Evolutionary conservation across 37 sponge, comb jelly and placozoan genomes (phyloP).

Genomic region (Ephydatia muelleri): DNA sequence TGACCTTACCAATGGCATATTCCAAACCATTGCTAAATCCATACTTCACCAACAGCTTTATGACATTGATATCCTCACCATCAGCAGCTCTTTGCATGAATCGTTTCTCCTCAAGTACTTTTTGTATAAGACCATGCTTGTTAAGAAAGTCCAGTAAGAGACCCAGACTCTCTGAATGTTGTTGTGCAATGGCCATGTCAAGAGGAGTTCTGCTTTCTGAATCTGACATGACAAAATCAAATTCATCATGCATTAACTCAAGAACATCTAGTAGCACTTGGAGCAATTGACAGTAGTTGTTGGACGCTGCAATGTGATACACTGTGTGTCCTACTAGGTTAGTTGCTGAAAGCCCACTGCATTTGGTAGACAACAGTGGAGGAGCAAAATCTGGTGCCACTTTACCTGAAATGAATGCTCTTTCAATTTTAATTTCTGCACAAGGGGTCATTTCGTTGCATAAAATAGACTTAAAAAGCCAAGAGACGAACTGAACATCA

Average conservation of each 20-base stretch:
- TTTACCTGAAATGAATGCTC: too few relatives aligned
- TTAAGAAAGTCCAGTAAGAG: slow-evolving; percentile 25
- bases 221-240: slow-evolving; percentile 12
- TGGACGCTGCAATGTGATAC: slow-evolving; percentile 57
- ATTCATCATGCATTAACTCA: slow-evolving; percentile 1
- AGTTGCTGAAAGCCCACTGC: slow-evolving; percentile 14
- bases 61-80: slow-evolving; percentile 1
- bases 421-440: too few relatives aligned
- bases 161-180: slow-evolving; percentile 26
- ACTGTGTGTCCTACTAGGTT: slow-evolving; percentile 44
- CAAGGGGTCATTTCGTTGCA: neutral
- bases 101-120: slow-evolving; percentile 16
- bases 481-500: slow-evolving; percentile 60
- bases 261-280: slow-evolving; percentile 27
- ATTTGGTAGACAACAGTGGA: too few relatives aligned
- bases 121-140: neutral
- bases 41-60: slow-evolving; percentile 46
- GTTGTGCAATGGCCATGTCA: slow-evolving; percentile 37
- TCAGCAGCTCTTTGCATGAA: slow-evolving; percentile 38
- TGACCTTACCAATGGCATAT: slow-evolving; percentile 18
- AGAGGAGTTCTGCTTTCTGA: slow-evolving; percentile 22
- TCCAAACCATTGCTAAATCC: slow-evolving; percentile 41
- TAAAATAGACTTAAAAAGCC: slow-evolving; percentile 55
- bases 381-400: too few relatives aligned
- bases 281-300: slow-evolving; percentile 38